These are phyloP conservation scores for Phaonia tiefii DNA, from an alignment of 2,888 invertebrate genomes.

Conservation along the genomic window DNA sequence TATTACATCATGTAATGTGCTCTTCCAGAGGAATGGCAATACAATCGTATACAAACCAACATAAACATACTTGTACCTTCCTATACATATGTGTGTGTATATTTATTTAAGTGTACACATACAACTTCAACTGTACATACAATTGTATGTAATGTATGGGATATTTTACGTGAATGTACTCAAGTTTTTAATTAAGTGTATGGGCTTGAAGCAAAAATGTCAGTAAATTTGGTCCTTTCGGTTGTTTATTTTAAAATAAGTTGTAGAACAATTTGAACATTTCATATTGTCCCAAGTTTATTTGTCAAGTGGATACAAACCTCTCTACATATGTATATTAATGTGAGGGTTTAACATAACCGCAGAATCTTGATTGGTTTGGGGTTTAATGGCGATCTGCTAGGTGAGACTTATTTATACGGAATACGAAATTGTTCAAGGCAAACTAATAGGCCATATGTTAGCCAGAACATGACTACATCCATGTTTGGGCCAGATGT, in stretches of 20 bases:
- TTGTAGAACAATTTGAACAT: conserved; percentile 25
- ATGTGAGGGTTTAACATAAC: too few species aligned
- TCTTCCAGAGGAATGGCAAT: conserved; percentile 10
- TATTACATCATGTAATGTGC: conserved; percentile 39
- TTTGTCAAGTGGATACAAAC: conserved; percentile 15
- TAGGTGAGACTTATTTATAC: neutral
- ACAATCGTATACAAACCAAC: conserved; percentile 17
- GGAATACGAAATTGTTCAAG: neutral
- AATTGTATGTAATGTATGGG: conserved; percentile 10
- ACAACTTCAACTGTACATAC: conserved; percentile 21
- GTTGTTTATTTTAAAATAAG: conserved; percentile 34
- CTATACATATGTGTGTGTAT: too few species aligned
- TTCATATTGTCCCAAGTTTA: conserved; percentile 24
- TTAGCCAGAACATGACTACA: neutral
- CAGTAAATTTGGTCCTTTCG: conserved; percentile 13
- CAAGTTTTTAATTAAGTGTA: conserved; percentile 34
- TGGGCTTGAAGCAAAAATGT: conserved; percentile 22
- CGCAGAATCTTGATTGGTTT: neutral
- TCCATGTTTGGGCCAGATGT: neutral
- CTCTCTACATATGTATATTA: too few species aligned
- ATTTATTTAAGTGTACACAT: neutral
- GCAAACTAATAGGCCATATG: neutral
- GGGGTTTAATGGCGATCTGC: neutral
- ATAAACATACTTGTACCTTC: conserved; percentile 15
- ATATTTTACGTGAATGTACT: conserved; percentile 31